Evolutionary conservation across 1,140 invertebrate species (phyloP).

Genomic region (Coenobita brevimanus): DNA sequence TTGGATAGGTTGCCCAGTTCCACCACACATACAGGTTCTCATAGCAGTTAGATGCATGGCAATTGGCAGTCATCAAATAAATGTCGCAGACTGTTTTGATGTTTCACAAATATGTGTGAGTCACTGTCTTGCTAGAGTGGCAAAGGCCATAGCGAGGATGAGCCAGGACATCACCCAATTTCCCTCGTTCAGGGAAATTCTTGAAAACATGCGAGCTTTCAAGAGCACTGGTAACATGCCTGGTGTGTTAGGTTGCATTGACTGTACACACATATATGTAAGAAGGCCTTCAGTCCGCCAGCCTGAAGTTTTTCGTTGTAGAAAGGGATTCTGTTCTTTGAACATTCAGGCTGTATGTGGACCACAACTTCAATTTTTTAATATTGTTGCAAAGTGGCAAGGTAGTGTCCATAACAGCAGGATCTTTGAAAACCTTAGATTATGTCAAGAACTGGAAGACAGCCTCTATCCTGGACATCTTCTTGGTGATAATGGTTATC

Average conservation of each 20-base stretch:
- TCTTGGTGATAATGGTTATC: not conserved
- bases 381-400: slow-evolving; percentile 28
- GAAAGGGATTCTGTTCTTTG: slow-evolving; percentile 27
- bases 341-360: slow-evolving; percentile 20
- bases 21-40: slow-evolving; percentile 21
- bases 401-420: slow-evolving; percentile 10
- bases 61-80: slow-evolving; percentile 12
- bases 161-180: not conserved
- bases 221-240: not conserved
- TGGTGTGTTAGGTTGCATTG: slow-evolving; percentile 23
- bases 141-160: not conserved
- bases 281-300: not conserved
- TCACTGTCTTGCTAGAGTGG: not conserved
- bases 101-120: not conserved
- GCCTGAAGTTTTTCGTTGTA: not conserved
- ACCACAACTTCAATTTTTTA: not conserved
- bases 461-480: slow-evolving; percentile 5
- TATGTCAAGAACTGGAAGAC: not conserved
- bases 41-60: not conserved
- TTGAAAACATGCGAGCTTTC: not conserved
- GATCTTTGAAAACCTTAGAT: not conserved
- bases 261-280: slow-evolving; percentile 17
- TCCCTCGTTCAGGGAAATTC: not conserved
- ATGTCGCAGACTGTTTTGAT: slow-evolving; percentile 5
- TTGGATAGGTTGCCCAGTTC: slow-evolving; percentile 32